phyloP scores from a whole-genome alignment of 2,797 vertebrate species.

The Erethizon dorsatum region DNA sequence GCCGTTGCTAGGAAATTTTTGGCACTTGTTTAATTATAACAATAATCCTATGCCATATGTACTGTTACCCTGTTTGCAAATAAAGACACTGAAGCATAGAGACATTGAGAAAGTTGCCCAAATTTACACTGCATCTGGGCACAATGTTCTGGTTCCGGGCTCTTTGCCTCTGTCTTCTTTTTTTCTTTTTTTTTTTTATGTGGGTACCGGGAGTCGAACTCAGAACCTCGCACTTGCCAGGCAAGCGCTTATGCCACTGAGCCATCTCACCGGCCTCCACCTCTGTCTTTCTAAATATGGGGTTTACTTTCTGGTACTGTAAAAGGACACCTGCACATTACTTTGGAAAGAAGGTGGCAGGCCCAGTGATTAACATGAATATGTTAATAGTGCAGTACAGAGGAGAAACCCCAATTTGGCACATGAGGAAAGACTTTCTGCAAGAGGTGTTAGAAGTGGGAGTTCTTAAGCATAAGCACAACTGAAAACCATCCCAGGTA shows the following conservation, averaged over 20 bases:
- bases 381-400: background rate
- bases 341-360: background rate
- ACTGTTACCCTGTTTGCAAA: background rate
- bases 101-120: background rate
- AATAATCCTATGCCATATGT: background rate
- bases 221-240: too few species aligned
- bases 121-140: too few species aligned
- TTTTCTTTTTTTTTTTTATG: too few species aligned
- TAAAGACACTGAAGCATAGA: too few species aligned
- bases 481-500: background rate
- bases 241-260: too few species aligned
- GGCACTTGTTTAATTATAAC: background rate
- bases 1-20: background rate
- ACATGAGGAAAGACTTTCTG: background rate
- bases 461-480: background rate
- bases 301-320: background rate
- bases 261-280: too few species aligned
- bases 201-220: too few species aligned
- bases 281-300: background rate
- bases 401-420: background rate
- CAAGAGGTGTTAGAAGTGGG: background rate
- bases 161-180: background rate
- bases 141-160: background rate
- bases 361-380: background rate
- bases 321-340: background rate